Evolutionary conservation across 1,140 invertebrate species (phyloP).

Genomic region (Panagrolaimus sp.): DNA sequence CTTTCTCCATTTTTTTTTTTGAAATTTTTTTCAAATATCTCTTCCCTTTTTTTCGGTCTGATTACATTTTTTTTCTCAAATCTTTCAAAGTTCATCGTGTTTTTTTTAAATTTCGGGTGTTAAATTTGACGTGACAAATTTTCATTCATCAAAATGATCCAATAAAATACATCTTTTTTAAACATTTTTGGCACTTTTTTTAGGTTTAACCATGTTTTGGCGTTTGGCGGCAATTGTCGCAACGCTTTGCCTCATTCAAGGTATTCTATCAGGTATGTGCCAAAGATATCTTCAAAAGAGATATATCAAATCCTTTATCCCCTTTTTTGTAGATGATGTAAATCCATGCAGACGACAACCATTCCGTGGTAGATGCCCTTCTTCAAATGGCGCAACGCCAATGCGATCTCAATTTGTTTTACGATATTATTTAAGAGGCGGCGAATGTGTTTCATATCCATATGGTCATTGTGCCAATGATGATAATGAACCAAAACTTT

Average conservation of each 20-base stretch:
- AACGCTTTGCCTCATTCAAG: constrained; percentile 3
- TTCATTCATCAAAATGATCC: too few species aligned
- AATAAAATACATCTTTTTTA: too few species aligned
- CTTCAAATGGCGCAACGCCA: constrained; percentile 34
- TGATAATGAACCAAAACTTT: constrained; percentile 54
- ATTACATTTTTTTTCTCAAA: too few species aligned
- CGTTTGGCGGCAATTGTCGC: constrained; percentile 9
- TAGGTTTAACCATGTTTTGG: constrained; percentile 1
- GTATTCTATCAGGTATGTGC: not conserved
- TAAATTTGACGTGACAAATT: too few species aligned
- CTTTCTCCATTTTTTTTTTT: too few species aligned
- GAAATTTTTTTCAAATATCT: too few species aligned
- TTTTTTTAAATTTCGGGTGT: too few species aligned
- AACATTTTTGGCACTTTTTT: too few species aligned
- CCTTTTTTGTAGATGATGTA: constrained; percentile 28
- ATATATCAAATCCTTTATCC: not conserved
- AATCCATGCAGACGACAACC: constrained; percentile 59
- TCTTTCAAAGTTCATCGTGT: too few species aligned
- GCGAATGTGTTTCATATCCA: constrained; percentile 59
- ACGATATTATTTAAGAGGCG: constrained; percentile 54
- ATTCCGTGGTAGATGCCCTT: constrained; percentile 56
- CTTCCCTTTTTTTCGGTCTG: too few species aligned
- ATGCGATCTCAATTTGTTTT: constrained; percentile 58
- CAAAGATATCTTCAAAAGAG: not conserved
- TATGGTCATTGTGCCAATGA: constrained; percentile 57